A percentile compares a stretch with the other conserved stretches of the same genome.
phyloP scores from a whole-genome alignment of 2,888 invertebrate genomes.

The Aromia moschata region DNA sequence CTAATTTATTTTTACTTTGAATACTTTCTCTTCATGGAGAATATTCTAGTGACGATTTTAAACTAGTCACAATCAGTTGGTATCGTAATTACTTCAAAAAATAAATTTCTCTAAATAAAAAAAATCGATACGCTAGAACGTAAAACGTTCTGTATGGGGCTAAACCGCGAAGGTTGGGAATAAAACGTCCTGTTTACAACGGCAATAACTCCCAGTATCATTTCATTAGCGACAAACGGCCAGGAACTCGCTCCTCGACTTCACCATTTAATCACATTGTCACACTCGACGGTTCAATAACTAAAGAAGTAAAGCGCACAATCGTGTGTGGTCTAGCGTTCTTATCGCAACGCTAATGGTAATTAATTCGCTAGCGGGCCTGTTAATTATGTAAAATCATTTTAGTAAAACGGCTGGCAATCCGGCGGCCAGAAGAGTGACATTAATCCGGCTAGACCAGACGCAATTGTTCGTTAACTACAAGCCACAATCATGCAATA shows the following conservation, averaged over 20 bases:
- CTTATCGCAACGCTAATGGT: slow-evolving; percentile 37
- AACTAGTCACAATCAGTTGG: too few species aligned
- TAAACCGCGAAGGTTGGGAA: neutral
- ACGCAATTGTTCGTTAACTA: slow-evolving; percentile 29
- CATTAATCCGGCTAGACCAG: slow-evolving; percentile 34
- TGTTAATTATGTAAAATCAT: slow-evolving; percentile 41
- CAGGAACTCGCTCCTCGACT: slow-evolving; percentile 33
- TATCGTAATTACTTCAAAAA: too few species aligned
- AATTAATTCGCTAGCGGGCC: slow-evolving; percentile 39
- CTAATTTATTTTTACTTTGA: too few species aligned
- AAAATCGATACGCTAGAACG: too few species aligned
- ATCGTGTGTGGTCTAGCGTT: slow-evolving; percentile 51
- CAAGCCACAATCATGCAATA: slow-evolving; percentile 35
- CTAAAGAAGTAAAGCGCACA: slow-evolving; percentile 47
- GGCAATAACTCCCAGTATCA: neutral
- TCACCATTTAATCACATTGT: slow-evolving; percentile 48
- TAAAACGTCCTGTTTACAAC: neutral
- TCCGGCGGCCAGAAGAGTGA: slow-evolving; percentile 23
- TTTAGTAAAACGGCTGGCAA: slow-evolving; percentile 24
- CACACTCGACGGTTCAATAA: slow-evolving; percentile 43
- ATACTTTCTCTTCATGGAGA: too few species aligned
- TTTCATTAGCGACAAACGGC: neutral
- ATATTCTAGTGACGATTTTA: too few species aligned
- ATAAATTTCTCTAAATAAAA: too few species aligned
- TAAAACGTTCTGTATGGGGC: too few species aligned